Percentiles rank a stretch among this genome's conserved stretches.
Evolutionary conservation across 1,140 invertebrate species (phyloP).

Genomic region (Triops longicaudatus): DNA sequence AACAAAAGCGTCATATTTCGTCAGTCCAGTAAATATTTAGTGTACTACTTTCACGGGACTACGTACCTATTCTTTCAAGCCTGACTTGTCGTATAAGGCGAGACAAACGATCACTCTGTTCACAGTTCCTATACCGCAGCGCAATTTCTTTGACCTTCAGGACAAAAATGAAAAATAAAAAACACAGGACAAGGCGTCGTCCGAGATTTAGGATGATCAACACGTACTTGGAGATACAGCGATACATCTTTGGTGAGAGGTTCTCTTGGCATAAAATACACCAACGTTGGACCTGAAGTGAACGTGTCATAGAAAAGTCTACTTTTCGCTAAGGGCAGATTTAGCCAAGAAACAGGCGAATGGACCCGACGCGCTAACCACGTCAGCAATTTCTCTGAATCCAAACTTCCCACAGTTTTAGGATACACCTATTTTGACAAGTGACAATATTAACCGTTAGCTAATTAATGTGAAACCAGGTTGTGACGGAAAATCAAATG

Average conservation of each 20-base stretch:
- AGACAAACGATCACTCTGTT: background rate
- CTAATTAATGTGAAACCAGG: background rate
- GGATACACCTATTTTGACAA: background rate
- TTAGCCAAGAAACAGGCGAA: background rate
- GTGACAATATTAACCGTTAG: background rate
- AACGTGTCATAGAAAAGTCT: background rate
- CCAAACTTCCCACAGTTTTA: background rate
- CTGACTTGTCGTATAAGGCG: background rate
- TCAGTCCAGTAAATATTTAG: too few species aligned
- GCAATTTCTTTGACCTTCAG: background rate
- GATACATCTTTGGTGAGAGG: background rate
- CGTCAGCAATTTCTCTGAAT: background rate
- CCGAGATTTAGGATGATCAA: too few species aligned
- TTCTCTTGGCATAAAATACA: background rate
- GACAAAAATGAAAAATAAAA: background rate
- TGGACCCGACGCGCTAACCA: background rate
- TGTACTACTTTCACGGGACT: too few species aligned
- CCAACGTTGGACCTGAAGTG: background rate
- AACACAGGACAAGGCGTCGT: background rate
- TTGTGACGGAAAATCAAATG: background rate
- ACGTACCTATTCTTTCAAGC: background rate
- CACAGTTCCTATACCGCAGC: background rate
- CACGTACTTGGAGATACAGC: background rate
- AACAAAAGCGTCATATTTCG: too few species aligned
- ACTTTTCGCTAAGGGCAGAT: background rate